phyloP scores from a whole-genome alignment of 2,113 vertebrate species.

The Siniperca chuatsi region DNA sequence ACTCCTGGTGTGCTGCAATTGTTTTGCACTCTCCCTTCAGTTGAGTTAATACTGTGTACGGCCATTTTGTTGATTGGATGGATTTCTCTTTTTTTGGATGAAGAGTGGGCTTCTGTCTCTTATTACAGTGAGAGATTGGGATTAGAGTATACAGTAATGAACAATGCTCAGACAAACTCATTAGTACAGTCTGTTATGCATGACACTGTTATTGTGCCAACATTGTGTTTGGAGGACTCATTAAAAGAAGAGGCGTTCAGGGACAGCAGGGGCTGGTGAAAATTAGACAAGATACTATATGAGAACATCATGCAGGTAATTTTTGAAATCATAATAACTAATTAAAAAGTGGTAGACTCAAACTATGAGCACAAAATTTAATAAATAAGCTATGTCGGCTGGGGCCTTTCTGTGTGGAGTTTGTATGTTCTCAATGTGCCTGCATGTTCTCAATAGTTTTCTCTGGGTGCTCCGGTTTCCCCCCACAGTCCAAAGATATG shows the following conservation, averaged over 20 bases:
- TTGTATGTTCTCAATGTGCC: background rate
- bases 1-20: conserved; percentile 38
- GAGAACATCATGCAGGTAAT: background rate
- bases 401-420: background rate
- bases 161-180: conserved; percentile 22
- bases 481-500: background rate
- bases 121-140: conserved; percentile 24
- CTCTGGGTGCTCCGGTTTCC: background rate
- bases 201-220: background rate
- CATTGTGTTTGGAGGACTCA: conserved; percentile 29
- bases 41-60: conserved; percentile 4
- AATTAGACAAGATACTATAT: background rate
- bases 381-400: background rate
- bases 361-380: background rate
- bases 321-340: background rate
- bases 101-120: background rate
- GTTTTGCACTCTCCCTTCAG: conserved; percentile 4
- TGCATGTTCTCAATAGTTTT: no score
- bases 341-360: background rate
- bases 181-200: background rate
- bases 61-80: conserved; percentile 29
- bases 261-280: background rate
- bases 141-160: conserved; percentile 27
- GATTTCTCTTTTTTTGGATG: background rate
- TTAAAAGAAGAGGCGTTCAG: conserved; percentile 2